Evolutionary conservation across 2,797 vertebrate genomes (phyloP).

Genomic region (Phrynocephalus vlangalii): DNA sequence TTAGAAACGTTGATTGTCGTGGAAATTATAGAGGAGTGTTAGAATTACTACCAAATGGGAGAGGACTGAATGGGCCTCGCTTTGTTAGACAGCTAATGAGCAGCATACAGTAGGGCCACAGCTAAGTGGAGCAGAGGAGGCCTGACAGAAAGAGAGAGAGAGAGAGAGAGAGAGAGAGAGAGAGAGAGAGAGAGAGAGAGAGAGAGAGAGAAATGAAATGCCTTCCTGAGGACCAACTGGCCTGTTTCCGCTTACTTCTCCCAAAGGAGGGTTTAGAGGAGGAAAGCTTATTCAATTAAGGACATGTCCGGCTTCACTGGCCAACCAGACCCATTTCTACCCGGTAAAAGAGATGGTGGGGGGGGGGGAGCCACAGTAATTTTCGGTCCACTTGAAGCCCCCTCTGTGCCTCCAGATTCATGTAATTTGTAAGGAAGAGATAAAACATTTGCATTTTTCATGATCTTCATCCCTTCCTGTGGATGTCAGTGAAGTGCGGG

Average conservation of each 20-base stretch:
- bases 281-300: constrained; percentile 94
- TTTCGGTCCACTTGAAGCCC: constrained; percentile 77
- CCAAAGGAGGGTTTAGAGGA: constrained; percentile 87
- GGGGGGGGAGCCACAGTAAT: constrained; percentile 19
- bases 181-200: constrained; percentile 38
- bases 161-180: background rate
- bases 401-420: constrained; percentile 58
- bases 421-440: constrained; percentile 57
- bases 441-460: constrained; percentile 78
- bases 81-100: constrained; percentile 86
- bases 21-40: constrained; percentile 72
- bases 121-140: constrained; percentile 39
- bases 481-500: fast-evolving
- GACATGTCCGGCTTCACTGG: constrained; percentile 75
- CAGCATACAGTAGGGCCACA: constrained; percentile 75
- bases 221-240: constrained; percentile 89
- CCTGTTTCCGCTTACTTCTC: constrained; percentile 77
- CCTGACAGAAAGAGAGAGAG: background rate
- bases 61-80: constrained; percentile 72
- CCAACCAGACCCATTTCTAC: constrained; percentile 62
- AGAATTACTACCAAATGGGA: constrained; percentile 71
- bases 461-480: constrained; percentile 28
- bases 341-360: constrained; percentile 50
- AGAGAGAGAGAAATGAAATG: constrained; percentile 69
- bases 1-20: constrained; percentile 62